Evolutionary conservation across 1,140 invertebrate species (phyloP).

Genomic region (Bombyx mandarina): DNA sequence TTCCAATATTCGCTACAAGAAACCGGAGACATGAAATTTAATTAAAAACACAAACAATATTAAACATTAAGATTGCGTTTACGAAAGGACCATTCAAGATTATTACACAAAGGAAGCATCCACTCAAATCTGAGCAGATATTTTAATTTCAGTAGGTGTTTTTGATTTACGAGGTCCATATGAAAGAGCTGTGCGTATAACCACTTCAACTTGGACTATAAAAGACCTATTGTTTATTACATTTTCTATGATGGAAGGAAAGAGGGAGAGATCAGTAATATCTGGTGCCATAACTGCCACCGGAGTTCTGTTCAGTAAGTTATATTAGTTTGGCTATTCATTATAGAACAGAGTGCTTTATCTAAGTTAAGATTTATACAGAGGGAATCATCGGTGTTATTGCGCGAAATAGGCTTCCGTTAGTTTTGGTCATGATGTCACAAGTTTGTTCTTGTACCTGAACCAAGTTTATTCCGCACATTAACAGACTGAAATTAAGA

Average conservation of each 20-base stretch:
- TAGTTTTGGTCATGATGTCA: too few relatives aligned
- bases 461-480: too few relatives aligned
- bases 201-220: constrained; percentile 11
- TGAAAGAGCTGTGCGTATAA: constrained; percentile 27
- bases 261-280: constrained; percentile 8
- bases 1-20: constrained; percentile 4
- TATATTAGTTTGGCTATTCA: constrained; percentile 32
- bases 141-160: constrained; percentile 31
- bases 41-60: constrained; percentile 20
- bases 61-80: constrained; percentile 14
- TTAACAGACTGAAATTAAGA: too few relatives aligned
- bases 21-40: constrained; percentile 18
- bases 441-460: too few relatives aligned
- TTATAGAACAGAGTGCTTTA: constrained; percentile 20
- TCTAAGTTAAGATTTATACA: constrained; percentile 13
- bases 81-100: constrained; percentile 10
- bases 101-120: constrained; percentile 18
- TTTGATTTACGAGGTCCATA: constrained; percentile 33
- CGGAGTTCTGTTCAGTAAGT: constrained; percentile 21
- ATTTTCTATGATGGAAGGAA: constrained; percentile 4
- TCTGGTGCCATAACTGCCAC: constrained; percentile 16
- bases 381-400: too few relatives aligned
- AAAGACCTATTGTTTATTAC: constrained; percentile 9
- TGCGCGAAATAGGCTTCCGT: too few relatives aligned
- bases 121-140: constrained; percentile 18